phyloP scores from a whole-genome alignment of 2,888 invertebrate species.

The Drosophila affinis region DNA sequence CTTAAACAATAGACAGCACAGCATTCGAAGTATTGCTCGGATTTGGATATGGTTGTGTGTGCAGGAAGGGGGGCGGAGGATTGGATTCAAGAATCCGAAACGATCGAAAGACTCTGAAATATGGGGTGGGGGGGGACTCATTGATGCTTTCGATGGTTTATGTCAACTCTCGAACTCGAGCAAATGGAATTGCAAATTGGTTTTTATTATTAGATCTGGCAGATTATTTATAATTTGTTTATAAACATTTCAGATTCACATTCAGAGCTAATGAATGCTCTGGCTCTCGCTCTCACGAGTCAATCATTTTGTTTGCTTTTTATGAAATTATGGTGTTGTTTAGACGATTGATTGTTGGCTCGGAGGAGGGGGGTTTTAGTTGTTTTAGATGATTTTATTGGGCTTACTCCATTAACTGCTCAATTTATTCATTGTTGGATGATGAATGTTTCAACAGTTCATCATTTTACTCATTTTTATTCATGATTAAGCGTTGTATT shows the following conservation, averaged over 20 bases:
- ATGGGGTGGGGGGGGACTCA: background rate
- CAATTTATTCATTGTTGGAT: background rate
- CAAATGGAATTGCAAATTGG: conserved; percentile 5
- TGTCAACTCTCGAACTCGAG: conserved; percentile 2
- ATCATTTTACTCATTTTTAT: background rate
- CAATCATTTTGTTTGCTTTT: background rate
- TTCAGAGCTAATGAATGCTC: background rate
- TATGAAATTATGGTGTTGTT: background rate
- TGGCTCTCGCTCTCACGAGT: background rate
- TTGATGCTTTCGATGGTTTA: background rate
- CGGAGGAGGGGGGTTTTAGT: background rate
- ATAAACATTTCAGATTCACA: background rate
- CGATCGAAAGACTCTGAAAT: conserved; percentile 11
- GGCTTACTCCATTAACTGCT: background rate
- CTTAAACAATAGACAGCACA: conserved; percentile 50
- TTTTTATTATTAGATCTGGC: conserved; percentile 17
- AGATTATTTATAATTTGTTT: conserved; percentile 12
- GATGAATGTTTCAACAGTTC: background rate
- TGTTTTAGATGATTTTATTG: background rate
- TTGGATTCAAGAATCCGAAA: conserved; percentile 26
- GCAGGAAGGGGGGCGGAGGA: background rate
- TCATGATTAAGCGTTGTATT: too few species aligned
- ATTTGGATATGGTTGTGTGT: background rate
- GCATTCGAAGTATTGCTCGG: background rate
- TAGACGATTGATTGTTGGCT: background rate